Conservation (phyloP, 2,113 vertebrate genomes). For the Scopus umbretta region DNA sequence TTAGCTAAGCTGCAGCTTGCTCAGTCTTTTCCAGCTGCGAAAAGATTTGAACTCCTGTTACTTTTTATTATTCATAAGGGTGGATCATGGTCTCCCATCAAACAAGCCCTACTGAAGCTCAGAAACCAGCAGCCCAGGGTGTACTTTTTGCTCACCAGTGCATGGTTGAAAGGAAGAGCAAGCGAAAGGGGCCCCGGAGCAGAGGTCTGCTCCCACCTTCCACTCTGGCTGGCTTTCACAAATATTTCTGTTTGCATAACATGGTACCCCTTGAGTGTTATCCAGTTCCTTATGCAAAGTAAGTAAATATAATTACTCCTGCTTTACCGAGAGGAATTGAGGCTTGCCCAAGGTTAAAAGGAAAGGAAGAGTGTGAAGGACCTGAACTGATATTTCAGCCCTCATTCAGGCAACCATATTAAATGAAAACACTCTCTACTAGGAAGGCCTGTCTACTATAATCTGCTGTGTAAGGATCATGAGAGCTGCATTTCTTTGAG, state of each 20-base stretch:
- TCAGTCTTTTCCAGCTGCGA: background rate
- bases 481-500: background rate
- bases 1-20: background rate
- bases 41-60: background rate
- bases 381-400: background rate
- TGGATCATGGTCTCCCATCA: rapidly evolving
- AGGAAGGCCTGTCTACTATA: background rate
- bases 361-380: background rate
- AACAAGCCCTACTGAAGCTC: background rate
- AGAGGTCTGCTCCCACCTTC: background rate
- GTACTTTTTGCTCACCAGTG: background rate
- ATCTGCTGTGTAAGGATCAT: background rate
- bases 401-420: background rate
- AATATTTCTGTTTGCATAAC: background rate
- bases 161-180: background rate
- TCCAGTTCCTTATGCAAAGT: background rate
- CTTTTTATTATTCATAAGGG: background rate
- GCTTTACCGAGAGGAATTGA: background rate
- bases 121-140: background rate
- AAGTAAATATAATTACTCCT: background rate
- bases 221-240: rapidly evolving
- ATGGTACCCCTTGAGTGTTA: background rate
- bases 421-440: background rate
- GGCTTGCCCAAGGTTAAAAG: background rate
- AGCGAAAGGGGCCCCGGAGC: rapidly evolving